Percentiles rank a stretch among this genome's conserved stretches.
These are phyloP conservation scores for Scomber scombrus DNA, from an alignment of 2,113 vertebrate species.

Conservation along the genomic window DNA sequence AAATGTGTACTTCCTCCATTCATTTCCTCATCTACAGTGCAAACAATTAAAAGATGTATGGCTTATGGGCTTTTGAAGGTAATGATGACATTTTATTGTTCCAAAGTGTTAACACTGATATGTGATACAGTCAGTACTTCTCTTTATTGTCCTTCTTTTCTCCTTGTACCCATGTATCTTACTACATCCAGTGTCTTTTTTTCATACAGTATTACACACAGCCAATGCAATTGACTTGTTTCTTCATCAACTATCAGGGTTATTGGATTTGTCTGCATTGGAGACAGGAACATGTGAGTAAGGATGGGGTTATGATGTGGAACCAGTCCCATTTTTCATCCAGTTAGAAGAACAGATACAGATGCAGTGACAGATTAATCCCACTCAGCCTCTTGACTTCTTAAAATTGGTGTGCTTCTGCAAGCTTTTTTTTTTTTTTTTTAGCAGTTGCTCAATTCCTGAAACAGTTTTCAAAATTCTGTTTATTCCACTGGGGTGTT, in stretches of 20 bases:
- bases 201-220: slow-evolving; percentile 3
- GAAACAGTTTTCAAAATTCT: not conserved
- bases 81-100: not conserved
- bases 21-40: not conserved
- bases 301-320: slow-evolving; percentile 49
- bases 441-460: slow-evolving; percentile 35
- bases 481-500: slow-evolving; percentile 1
- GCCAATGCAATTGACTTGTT: slow-evolving; percentile 36
- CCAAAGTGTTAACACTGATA: not conserved
- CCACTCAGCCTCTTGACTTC: slow-evolving; percentile 13
- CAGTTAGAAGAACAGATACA: slow-evolving; percentile 55
- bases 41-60: not conserved
- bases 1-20: not conserved
- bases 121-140: not conserved
- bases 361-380: slow-evolving; percentile 48
- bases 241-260: slow-evolving; percentile 36
- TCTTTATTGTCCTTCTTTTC: not conserved
- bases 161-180: not conserved
- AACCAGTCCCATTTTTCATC: slow-evolving; percentile 56
- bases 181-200: slow-evolving; percentile 2
- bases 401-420: not conserved
- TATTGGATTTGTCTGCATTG: slow-evolving; percentile 55
- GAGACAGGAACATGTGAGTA: slow-evolving; percentile 39
- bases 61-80: not conserved
- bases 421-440: slow-evolving; percentile 1